These are phyloP conservation scores for Meda fulgida DNA, from an alignment of 2,797 vertebrate species.

Conservation along the genomic window DNA sequence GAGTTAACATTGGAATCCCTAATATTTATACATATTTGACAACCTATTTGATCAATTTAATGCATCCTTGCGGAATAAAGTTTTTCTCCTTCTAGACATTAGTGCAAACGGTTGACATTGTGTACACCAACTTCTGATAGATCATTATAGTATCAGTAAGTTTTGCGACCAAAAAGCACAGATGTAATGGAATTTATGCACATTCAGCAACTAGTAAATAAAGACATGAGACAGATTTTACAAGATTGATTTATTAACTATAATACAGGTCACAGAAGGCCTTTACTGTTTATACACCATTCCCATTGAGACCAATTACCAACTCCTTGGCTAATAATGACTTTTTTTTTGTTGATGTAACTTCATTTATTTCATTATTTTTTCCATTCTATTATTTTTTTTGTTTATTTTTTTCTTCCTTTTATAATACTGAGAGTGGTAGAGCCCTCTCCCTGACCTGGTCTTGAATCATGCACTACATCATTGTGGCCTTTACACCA, in stretches of 20 bases:
- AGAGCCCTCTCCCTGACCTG: slow-evolving; percentile 71
- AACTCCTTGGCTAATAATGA: slow-evolving; percentile 87
- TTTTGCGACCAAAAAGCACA: neutral
- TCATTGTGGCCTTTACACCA: slow-evolving; percentile 78
- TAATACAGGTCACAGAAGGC: slow-evolving; percentile 96
- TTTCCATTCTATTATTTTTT: slow-evolving; percentile 56
- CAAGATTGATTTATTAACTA: slow-evolving; percentile 99
- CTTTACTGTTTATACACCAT: slow-evolving; percentile 90
- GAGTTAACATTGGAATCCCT: too few relatives aligned
- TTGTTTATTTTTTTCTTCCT: slow-evolving; percentile 62
- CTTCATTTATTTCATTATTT: slow-evolving; percentile 82
- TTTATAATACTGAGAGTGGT: slow-evolving; percentile 81
- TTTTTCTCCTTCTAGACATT: too few relatives aligned
- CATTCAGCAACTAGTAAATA: slow-evolving; percentile 43
- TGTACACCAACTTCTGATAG: neutral
- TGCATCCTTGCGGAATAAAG: too few relatives aligned
- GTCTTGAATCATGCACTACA: slow-evolving; percentile 90
- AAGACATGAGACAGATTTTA: slow-evolving; percentile 73
- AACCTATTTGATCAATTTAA: too few relatives aligned
- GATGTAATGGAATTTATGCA: neutral
- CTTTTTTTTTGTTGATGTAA: slow-evolving; percentile 76
- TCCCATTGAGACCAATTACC: slow-evolving; percentile 92
- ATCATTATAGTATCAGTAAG: neutral
- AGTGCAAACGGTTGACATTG: neutral
- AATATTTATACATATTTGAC: too few relatives aligned